A percentile compares a stretch with the other conserved stretches of the same genome.
phyloP scores from a whole-genome alignment of 2,113 vertebrate species.

The Eidolon helvum region DNA sequence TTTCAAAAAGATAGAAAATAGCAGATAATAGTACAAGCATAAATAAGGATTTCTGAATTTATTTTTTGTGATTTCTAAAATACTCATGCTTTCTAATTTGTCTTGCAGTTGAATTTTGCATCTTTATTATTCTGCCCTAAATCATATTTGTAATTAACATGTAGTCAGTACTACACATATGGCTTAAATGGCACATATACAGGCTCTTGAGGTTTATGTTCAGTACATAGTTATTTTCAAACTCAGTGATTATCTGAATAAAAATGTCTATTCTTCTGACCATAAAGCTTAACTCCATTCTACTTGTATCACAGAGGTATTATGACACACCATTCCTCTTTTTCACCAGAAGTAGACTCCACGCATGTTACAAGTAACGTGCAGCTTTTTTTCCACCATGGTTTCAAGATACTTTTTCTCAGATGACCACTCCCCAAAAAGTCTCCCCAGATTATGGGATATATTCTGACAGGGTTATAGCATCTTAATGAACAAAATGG shows the following conservation, averaged over 20 bases:
- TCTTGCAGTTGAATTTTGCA: not conserved
- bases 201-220: not conserved
- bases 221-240: not conserved
- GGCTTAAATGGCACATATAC: not conserved
- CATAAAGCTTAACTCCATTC: not conserved
- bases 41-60: not conserved
- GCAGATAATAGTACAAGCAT: not conserved
- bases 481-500: not conserved
- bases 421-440: not conserved
- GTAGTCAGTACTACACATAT: not conserved
- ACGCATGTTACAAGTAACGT: rapidly evolving
- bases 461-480: rapidly evolving
- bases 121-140: not conserved
- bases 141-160: not conserved
- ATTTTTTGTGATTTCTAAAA: not conserved
- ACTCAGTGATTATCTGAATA: not conserved
- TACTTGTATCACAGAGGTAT: rapidly evolving
- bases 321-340: not conserved
- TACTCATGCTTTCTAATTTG: not conserved
- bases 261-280: not conserved
- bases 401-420: not conserved
- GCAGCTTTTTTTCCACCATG: not conserved
- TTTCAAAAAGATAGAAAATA: not conserved
- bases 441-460: not conserved
- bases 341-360: not conserved